Conservation (phyloP, 2,888 invertebrate species). For the Zaprionus bogoriensis region DNA sequence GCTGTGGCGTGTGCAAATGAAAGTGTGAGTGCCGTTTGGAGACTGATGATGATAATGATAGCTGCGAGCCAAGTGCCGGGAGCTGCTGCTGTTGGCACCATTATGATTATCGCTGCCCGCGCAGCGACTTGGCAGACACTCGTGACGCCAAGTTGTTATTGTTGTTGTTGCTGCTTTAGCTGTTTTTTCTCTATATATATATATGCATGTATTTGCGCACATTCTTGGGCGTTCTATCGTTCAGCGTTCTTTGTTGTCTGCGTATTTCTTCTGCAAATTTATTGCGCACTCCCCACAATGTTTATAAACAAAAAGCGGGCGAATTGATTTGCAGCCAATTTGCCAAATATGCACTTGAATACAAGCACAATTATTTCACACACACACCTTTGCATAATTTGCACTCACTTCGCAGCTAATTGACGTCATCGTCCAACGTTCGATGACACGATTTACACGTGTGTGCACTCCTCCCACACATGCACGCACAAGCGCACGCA, state of each 20-base stretch:
- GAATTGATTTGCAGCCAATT: conserved; percentile 44
- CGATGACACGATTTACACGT: conserved; percentile 1
- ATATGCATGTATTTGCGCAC: conserved; percentile 27
- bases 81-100: background rate
- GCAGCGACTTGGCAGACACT: conserved; percentile 46
- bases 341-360: conserved; percentile 22
- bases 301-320: conserved; percentile 41
- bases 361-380: conserved; percentile 22
- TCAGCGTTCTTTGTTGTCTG: conserved; percentile 48
- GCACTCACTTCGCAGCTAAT: conserved; percentile 17
- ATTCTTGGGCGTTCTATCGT: conserved; percentile 33
- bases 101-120: background rate
- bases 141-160: conserved; percentile 41
- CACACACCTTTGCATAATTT: conserved; percentile 1
- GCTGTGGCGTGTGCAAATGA: conserved; percentile 30
- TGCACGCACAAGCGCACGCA: background rate
- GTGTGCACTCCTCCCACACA: conserved; percentile 1
- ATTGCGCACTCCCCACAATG: conserved; percentile 42
- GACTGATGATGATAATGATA: conserved; percentile 14
- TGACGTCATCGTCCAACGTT: conserved; percentile 47
- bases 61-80: background rate
- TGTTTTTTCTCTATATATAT: conserved; percentile 17
- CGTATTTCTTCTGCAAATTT: conserved; percentile 34
- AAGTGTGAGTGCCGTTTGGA: conserved; percentile 33
- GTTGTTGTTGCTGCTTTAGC: conserved; percentile 18